Percentiles rank a stretch among this genome's conserved stretches.
Conservation (phyloP, 37 sponge, comb jelly and placozoan species). For the Cliona cf. orientalis region DNA sequence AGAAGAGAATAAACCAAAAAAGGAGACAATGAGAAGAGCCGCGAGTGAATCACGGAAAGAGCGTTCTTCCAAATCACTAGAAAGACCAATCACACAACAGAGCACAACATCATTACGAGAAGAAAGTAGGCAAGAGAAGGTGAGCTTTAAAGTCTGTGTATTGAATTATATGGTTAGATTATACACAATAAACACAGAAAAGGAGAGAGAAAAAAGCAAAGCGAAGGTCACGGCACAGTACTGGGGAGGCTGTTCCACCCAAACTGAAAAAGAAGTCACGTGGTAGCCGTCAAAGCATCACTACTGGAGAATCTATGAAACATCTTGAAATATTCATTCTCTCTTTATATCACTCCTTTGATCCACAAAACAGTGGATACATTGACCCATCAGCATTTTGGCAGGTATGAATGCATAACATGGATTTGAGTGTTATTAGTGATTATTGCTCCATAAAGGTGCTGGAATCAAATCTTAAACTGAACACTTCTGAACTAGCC, state of each 20-base stretch:
- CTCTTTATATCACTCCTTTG: slow-evolving; percentile 31
- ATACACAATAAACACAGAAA: too few species aligned
- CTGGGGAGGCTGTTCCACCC: neutral
- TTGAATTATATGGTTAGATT: too few species aligned
- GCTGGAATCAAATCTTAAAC: slow-evolving; percentile 52
- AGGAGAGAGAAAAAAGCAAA: slow-evolving; percentile 31
- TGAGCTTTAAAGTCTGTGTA: too few species aligned
- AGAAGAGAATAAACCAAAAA: neutral
- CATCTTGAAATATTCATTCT: slow-evolving; percentile 33
- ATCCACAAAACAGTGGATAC: slow-evolving; percentile 46
- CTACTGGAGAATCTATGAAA: neutral
- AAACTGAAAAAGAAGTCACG: slow-evolving; percentile 4
- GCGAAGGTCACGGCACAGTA: slow-evolving; percentile 3
- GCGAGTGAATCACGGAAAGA: neutral
- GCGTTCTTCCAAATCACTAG: too few species aligned
- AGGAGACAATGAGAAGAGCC: neutral
- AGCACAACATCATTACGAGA: neutral
- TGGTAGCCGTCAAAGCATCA: neutral
- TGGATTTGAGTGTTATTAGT: neutral
- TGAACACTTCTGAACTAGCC: slow-evolving; percentile 35
- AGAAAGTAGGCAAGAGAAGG: slow-evolving; percentile 1
- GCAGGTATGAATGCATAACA: slow-evolving; percentile 33
- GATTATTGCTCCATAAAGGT: neutral
- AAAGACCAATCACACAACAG: slow-evolving; percentile 8
- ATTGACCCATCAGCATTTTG: slow-evolving; percentile 30